phyloP scores from a whole-genome alignment of 2,797 vertebrate genomes.

The Cheirogaleus major region DNA sequence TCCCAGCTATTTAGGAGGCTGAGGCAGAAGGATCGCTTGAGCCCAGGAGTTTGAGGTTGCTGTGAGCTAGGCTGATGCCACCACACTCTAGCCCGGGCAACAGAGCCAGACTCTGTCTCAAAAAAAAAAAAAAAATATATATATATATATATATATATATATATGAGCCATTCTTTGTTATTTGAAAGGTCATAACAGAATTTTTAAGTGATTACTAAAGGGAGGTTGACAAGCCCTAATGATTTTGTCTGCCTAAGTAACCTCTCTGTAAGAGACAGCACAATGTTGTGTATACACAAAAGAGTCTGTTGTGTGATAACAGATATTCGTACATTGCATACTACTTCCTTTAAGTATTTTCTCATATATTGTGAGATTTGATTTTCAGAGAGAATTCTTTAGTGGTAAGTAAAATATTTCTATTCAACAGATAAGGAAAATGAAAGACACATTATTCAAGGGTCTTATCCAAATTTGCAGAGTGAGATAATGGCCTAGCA shows the following conservation, averaged over 20 bases:
- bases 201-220: slow-evolving; percentile 11
- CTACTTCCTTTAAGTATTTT: slow-evolving; percentile 44
- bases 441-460: slow-evolving; percentile 28
- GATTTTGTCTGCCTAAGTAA: slow-evolving; percentile 37
- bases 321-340: background rate
- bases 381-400: slow-evolving; percentile 43
- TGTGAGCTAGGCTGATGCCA: too few species aligned
- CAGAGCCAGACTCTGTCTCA: too few species aligned
- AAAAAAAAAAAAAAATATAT: too few species aligned
- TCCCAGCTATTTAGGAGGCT: too few species aligned
- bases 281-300: background rate
- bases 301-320: background rate
- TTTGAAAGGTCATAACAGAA: background rate
- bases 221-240: background rate
- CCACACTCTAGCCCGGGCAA: too few species aligned
- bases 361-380: background rate
- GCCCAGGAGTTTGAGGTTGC: too few species aligned
- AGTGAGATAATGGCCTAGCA: background rate
- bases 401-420: slow-evolving; percentile 44
- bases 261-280: background rate
- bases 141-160: too few species aligned
- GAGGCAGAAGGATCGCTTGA: too few species aligned
- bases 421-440: slow-evolving; percentile 46
- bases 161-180: background rate
- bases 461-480: slow-evolving; percentile 37